These are phyloP conservation scores for Drosophila birchii DNA, from an alignment of 2,888 invertebrate species.

Conservation along the genomic window DNA sequence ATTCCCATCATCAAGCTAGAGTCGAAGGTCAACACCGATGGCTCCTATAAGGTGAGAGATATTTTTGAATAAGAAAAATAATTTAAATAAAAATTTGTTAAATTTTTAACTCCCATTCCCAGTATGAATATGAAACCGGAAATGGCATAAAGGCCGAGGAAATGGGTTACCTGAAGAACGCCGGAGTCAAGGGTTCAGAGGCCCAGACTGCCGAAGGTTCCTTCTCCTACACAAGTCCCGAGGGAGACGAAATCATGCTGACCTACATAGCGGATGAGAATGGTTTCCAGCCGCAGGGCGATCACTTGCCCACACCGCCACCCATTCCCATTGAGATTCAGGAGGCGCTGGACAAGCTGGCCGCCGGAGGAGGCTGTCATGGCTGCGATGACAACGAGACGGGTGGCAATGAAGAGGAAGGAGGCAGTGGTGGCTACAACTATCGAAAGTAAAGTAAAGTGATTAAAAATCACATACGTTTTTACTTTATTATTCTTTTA, in stretches of 20 bases:
- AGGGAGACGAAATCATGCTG: constrained; percentile 88
- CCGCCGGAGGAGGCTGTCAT: constrained; percentile 81
- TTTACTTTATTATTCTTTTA: not conserved
- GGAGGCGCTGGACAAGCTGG: constrained; percentile 82
- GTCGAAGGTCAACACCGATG: constrained; percentile 81
- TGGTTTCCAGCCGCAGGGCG: constrained; percentile 88
- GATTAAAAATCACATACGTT: no score
- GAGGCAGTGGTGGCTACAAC: constrained; percentile 59
- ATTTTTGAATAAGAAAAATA: not conserved
- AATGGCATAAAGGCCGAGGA: constrained; percentile 91
- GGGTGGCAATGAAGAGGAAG: constrained; percentile 51
- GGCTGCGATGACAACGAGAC: constrained; percentile 75
- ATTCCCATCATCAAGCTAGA: constrained; percentile 83
- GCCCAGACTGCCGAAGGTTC: constrained; percentile 89
- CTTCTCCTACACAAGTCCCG: constrained; percentile 90
- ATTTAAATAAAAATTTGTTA: not conserved
- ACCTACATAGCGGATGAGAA: constrained; percentile 90
- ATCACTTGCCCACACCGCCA: constrained; percentile 92
- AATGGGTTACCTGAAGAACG: constrained; percentile 89
- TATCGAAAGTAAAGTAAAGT: constrained; percentile 47
- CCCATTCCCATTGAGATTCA: constrained; percentile 91
- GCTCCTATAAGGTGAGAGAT: constrained; percentile 81
- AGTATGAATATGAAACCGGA: constrained; percentile 90
- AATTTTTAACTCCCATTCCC: not conserved
- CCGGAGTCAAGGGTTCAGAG: constrained; percentile 88